Conservation (phyloP, 2,113 vertebrate species). For the Pagrus major region DNA sequence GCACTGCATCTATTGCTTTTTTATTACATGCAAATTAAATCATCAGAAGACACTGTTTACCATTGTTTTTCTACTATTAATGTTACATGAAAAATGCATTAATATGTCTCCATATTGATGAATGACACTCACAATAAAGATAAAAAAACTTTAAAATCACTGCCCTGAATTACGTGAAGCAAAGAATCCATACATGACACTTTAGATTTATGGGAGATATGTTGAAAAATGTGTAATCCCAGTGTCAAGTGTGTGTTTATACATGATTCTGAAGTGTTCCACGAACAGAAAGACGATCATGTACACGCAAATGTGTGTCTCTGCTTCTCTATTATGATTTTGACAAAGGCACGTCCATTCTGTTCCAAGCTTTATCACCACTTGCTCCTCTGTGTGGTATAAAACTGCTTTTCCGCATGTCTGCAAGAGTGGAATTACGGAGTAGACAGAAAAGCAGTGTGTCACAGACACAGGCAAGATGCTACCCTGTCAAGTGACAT, state of each 20-base stretch:
- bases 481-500: constrained; percentile 81
- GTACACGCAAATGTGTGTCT: neutral
- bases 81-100: neutral
- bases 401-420: constrained; percentile 70
- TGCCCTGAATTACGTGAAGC: neutral
- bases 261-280: neutral
- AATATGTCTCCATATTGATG: neutral
- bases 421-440: constrained; percentile 72
- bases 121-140: neutral
- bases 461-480: constrained; percentile 76
- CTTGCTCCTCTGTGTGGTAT: constrained; percentile 27
- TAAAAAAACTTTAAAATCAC: neutral
- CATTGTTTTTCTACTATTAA: neutral
- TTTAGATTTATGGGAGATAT: neutral
- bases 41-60: neutral
- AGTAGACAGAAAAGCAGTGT: constrained; percentile 77
- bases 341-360: constrained; percentile 29
- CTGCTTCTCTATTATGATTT: constrained; percentile 35
- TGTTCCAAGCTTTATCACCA: constrained; percentile 38
- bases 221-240: neutral
- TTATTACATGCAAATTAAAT: constrained; percentile 8
- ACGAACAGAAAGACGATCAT: constrained; percentile 6
- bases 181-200: neutral
- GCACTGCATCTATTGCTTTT: constrained; percentile 5
- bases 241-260: constrained; percentile 2